Evolutionary conservation across 35 echinoderm and acorn worm species (phyloP).

Genomic region (Amphiura filiformis): DNA sequence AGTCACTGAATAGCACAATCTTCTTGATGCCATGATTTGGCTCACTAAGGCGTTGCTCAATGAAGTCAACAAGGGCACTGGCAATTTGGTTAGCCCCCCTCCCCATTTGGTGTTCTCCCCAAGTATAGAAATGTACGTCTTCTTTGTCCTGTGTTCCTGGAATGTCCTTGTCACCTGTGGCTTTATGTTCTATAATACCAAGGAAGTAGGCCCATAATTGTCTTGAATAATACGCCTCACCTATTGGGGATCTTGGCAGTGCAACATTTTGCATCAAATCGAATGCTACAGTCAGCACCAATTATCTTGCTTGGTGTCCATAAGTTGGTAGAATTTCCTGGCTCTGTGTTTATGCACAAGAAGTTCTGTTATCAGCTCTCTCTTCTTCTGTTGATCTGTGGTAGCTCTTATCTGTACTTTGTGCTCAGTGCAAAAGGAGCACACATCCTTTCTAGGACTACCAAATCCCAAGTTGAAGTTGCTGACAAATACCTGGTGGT

Average conservation of each 20-base stretch:
- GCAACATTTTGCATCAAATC: slow-evolving; percentile 57
- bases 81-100: slow-evolving; percentile 46
- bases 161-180: neutral
- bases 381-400: slow-evolving; percentile 9
- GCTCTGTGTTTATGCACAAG: slow-evolving; percentile 31
- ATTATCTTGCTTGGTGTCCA: slow-evolving; percentile 12
- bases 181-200: slow-evolving; percentile 4
- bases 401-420: neutral
- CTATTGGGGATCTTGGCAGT: slow-evolving; percentile 43
- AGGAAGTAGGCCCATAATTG: slow-evolving; percentile 45
- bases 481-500: slow-evolving; percentile 31
- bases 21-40: slow-evolving; percentile 28
- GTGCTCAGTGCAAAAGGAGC: slow-evolving; percentile 20
- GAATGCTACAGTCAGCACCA: slow-evolving; percentile 18
- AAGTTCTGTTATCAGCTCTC: slow-evolving; percentile 19
- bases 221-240: slow-evolving; percentile 48
- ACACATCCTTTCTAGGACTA: slow-evolving; percentile 45
- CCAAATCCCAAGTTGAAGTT: slow-evolving; percentile 45
- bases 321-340: slow-evolving; percentile 25
- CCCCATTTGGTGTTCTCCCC: slow-evolving; percentile 20
- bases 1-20: slow-evolving; percentile 52
- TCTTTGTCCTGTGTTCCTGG: neutral
- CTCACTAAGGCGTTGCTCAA: neutral
- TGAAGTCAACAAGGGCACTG: slow-evolving; percentile 24
- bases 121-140: slow-evolving; percentile 63